A percentile compares a stretch with the other conserved stretches of the same genome.
phyloP scores from a whole-genome alignment of 1,140 invertebrate species.

The Xylocopa sonorina region DNA sequence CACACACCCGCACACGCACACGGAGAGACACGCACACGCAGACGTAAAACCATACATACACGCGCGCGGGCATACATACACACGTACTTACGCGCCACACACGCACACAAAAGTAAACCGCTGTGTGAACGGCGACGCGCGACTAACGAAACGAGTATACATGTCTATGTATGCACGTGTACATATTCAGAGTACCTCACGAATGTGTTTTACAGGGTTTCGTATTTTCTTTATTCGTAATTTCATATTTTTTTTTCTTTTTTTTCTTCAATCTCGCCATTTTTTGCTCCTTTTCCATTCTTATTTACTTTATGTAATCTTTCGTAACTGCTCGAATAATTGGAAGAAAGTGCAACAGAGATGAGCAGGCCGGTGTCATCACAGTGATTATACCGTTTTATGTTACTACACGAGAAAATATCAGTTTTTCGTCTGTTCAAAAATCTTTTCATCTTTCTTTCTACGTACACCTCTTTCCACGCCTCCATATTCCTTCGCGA shows the following conservation, averaged over 20 bases:
- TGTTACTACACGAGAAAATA: slow-evolving; percentile 26
- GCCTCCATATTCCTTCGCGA: too few relatives aligned
- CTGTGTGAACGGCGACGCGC: slow-evolving; percentile 44
- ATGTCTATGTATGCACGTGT: slow-evolving; percentile 71
- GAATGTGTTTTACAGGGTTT: slow-evolving; percentile 68
- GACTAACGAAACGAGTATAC: slow-evolving; percentile 64
- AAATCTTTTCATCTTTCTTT: neutral
- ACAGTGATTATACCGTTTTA: slow-evolving; percentile 40
- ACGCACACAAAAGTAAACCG: slow-evolving; percentile 37
- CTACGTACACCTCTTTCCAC: neutral
- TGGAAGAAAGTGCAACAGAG: slow-evolving; percentile 71
- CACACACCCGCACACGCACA: slow-evolving; percentile 51
- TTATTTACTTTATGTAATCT: slow-evolving; percentile 22
- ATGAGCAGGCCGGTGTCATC: slow-evolving; percentile 61
- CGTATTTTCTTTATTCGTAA: slow-evolving; percentile 33
- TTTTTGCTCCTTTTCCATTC: neutral
- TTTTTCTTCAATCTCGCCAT: too few relatives aligned
- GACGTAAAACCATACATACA: neutral
- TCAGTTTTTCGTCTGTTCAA: neutral
- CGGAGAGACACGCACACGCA: slow-evolving; percentile 51
- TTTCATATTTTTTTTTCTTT: neutral
- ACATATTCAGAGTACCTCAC: slow-evolving; percentile 72
- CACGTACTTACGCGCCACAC: slow-evolving; percentile 43
- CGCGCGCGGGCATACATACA: slow-evolving; percentile 9
- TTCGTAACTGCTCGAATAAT: slow-evolving; percentile 49